A percentile compares a stretch with the other conserved stretches of the same genome.
Conservation (phyloP, 2,113 vertebrate genomes). For the Garra rufa region DNA sequence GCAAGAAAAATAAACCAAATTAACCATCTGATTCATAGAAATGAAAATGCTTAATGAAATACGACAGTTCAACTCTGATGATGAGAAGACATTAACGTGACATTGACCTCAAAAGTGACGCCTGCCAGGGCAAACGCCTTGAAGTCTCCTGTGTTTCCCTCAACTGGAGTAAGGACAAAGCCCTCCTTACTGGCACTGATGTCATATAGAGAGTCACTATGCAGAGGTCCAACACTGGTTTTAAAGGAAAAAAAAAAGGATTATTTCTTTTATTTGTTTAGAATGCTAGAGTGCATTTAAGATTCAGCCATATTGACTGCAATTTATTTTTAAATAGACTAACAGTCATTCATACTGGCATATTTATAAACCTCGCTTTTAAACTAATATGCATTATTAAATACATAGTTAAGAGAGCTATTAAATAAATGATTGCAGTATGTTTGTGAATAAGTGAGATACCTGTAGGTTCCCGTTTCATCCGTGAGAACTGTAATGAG, state of each 20-base stretch:
- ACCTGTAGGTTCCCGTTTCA: conserved; percentile 92
- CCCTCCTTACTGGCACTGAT: conserved; percentile 92
- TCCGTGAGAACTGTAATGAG: conserved; percentile 90
- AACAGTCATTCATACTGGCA: not conserved
- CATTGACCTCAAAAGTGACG: conserved; percentile 91
- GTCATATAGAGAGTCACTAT: conserved; percentile 91
- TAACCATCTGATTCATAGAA: conserved; percentile 10
- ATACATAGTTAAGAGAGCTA: not conserved
- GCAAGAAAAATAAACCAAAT: conserved; percentile 26
- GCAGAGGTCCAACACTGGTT: conserved; percentile 91
- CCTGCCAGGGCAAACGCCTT: conserved; percentile 97
- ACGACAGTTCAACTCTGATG: not conserved
- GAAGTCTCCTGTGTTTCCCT: conserved; percentile 89
- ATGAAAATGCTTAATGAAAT: not conserved
- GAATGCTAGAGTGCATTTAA: not conserved
- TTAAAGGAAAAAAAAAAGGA: not conserved
- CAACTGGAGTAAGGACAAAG: conserved; percentile 89
- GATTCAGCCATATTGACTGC: not conserved
- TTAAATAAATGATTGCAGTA: not conserved
- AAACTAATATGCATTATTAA: not conserved
- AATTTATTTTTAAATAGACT: not conserved
- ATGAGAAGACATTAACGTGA: conserved; percentile 44
- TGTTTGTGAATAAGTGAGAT: conserved; percentile 32
- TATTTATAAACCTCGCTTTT: not conserved
- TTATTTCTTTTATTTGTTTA: not conserved